Evolutionary conservation across 2,797 vertebrate genomes (phyloP), one percentile per base, ranked within the genome.

Genomic region (Enteromius anoplus): DNA sequence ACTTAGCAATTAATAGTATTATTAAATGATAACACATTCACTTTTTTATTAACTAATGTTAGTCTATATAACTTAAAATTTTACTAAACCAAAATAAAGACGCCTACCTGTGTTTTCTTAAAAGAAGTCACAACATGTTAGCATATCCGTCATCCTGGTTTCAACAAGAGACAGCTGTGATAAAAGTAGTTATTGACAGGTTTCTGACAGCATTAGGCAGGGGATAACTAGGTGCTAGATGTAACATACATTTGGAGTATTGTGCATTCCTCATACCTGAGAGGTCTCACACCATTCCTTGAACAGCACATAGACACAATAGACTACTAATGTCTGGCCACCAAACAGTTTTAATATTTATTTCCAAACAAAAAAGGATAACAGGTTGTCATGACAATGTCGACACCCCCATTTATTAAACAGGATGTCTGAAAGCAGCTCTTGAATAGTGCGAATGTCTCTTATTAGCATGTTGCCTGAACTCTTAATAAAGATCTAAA

Each of bases 341-440:
- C 23, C 26, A 6, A 76, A 83, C 26, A 45, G 26, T 40, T 8
- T 26, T 78, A 29, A 69, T 77, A n/a, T 49, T 72, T 80, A 68
- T 80, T 80, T 78, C 76, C n/a, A 78, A 82, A 85, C 65, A 70
- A 42, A 53, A 78, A 78, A 65, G 58, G 80, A 73, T 64, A 81
- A 14, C 29, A 65, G 71, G 32, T 53, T 75, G 75, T 64, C 55
- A 82, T 82, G 53, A 85, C 42, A 85, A 23, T 75, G 15, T 26
- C 8, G 1, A 69, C 45, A n/a, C 19, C 40, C 19, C 23, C n/a
- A 21, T 66, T 75, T 75, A 75, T 66, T 66, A 45, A 76, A 82
- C 47, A 66, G 71, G 81, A 66, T 76, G 66, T 78, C 32, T 82
- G 72, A 21, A 3, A 62, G 72, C 14, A 29, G 51, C 0, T 4